Conservation (phyloP, 2,888 invertebrate genomes). For the Invenusta paracnida region DNA sequence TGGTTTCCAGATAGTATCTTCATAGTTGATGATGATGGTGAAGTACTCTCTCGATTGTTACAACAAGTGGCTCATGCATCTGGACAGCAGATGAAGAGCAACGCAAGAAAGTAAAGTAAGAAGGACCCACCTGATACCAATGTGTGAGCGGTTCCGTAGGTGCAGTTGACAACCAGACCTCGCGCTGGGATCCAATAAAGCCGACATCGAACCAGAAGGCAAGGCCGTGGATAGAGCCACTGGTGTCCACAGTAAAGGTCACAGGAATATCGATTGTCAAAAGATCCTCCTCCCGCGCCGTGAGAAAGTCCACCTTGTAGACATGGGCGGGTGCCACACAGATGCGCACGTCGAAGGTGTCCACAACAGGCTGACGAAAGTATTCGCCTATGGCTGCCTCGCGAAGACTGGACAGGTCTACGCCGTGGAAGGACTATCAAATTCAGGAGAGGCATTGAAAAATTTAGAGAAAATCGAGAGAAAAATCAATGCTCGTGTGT, state of each 20-base stretch:
- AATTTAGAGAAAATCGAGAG: too few relatives aligned
- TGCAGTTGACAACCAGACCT: constrained; percentile 92
- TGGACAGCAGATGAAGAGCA: too few relatives aligned
- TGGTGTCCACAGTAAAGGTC: constrained; percentile 82
- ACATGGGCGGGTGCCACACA: constrained; percentile 88
- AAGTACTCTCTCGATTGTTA: too few relatives aligned
- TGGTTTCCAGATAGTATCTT: too few relatives aligned
- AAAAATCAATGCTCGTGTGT: too few relatives aligned
- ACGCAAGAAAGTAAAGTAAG: too few relatives aligned
- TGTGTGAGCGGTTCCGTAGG: constrained; percentile 96
- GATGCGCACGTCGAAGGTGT: constrained; percentile 93
- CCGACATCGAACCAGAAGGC: constrained; percentile 99
- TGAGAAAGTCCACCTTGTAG: constrained; percentile 86
- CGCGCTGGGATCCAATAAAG: constrained; percentile 70
- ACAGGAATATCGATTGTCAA: constrained; percentile 91
- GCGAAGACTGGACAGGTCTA: constrained; percentile 83
- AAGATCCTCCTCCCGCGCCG: constrained; percentile 84
- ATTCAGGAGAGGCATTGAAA: too few relatives aligned
- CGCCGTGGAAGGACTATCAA: constrained; percentile 94
- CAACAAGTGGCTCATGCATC: too few relatives aligned
- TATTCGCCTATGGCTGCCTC: constrained; percentile 92
- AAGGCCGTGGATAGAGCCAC: constrained; percentile 89
- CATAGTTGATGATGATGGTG: too few relatives aligned
- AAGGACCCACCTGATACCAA: constrained; percentile 98
- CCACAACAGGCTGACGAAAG: constrained; percentile 94